Evolutionary conservation across 2,888 invertebrate species (phyloP), one percentile per base, ranked within the genome.

Genomic region (Salticus scenicus): DNA sequence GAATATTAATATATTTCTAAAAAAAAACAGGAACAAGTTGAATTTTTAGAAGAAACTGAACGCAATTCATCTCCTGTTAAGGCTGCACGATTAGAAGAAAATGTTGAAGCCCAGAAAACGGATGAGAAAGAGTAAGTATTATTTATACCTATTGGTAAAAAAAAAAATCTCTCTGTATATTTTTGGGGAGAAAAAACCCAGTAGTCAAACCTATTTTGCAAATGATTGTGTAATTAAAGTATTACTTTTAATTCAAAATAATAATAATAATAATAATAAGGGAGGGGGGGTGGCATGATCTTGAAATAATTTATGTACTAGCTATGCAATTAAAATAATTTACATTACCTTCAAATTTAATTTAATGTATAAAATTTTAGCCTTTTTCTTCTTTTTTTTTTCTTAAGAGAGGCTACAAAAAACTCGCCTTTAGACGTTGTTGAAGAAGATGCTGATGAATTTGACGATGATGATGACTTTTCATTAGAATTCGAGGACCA

Each of bases 381-480:
- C n/a, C n/a, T n/a, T n/a, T n/a, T n/a, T n/a, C n/a, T n/a, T n/a
- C n/a, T n/a, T n/a, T n/a, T n/a, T n/a, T n/a, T n/a, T n/a, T n/a
- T n/a, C n/a, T n/a, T n/a, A n/a, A n/a, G n/a, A n/a, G n/a, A n/a
- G n/a, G n/a, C n/a, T n/a, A n/a, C n/a, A n/a, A n/a, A n/a, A n/a
- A n/a, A n/a, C n/a, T n/a, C n/a, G n/a, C n/a, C 57, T 57, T 37
- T 74, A 1, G 83, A 78, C 8, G 73, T 78, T 10, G 72, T 81
- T 10, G 73, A 67, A 17, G 88, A 88, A 37, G 88, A 87, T 1
- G 90, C 91, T 28, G 82, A 78, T 12, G 84, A 87, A n/a, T 51
- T 33, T 27, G 87, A 83, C 10, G 85, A 87, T 10, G 87, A 67
- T 7, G 80, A 88, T 30, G 85, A 87, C 30, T 71, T 77, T n/a